Base-by-base conservation (phyloP, 2,113 vertebrate genomes). In the Pelvicachromis taeniatus region DNA sequence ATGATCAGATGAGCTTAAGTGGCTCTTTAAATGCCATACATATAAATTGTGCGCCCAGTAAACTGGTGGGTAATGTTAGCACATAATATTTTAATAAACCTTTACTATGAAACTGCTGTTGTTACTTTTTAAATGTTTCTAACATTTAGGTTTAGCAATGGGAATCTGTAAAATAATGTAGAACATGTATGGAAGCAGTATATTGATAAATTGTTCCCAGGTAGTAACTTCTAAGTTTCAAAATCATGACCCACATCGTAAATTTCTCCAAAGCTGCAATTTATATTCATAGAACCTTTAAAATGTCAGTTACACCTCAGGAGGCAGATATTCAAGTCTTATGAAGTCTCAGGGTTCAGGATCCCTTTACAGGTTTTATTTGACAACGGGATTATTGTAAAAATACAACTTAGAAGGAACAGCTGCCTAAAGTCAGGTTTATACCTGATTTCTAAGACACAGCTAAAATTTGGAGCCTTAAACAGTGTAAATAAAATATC, bases 231-330 rank as follows among this genome's bases (percentile, higher is more conserved):
- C n/a, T 29, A 75, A 8, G 40, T 89, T 83, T 88, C 50, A 87
- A 68, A 81, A 89, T 75, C 82, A 77, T 85, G 84, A 82, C 68
- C 82, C 70, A 85, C 75, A 83, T 65, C 26, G 84, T 87, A 90
- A 87, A 89, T 84, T 63, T 83, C 59, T 38, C 61, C 73, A 59
- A 68, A 85, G 80, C 53, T 85, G 73, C 83, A 86, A 92, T 91
- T 81, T 90, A 91, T 90, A 92, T 93, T 93, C 91, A 92, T 91
- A 54, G 92, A 80, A 80, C 77, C 85, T 87, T 90, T 89, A 82
- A 90, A 93, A 85, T 55, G 61, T 23, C 81, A 70, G 63, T 81
- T 88, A 84, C 83, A 78, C 86, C 52, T 35, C 19, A 45, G 82
- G 85, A 88, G 84, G 82, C 50, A 84, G 85, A 53, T 84, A 83